Evolutionary conservation across 2,113 vertebrate species (phyloP).

Genomic region (Xiphophorus maculatus): DNA sequence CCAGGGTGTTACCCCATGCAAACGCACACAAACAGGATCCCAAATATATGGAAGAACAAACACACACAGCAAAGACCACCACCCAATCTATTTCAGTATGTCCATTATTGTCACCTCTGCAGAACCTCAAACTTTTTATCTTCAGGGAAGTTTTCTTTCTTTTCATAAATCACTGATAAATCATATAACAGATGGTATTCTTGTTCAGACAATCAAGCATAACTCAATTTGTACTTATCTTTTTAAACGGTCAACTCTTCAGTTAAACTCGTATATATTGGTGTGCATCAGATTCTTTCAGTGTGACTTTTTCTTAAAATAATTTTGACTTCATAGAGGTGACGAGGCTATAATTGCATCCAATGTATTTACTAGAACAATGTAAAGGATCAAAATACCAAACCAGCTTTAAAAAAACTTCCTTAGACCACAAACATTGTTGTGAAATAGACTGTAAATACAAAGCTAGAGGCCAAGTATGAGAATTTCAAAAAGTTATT

Average conservation of each 20-base stretch:
- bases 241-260: not conserved
- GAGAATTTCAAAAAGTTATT: not conserved
- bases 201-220: constrained; percentile 23
- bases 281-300: not conserved
- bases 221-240: not conserved
- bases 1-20: constrained; percentile 74
- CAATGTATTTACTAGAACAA: not conserved
- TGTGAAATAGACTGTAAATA: not conserved
- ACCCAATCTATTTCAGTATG: constrained; percentile 76
- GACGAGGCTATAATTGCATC: not conserved
- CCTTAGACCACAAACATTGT: too few relatives aligned
- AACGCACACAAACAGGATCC: constrained; percentile 17
- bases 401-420: not conserved
- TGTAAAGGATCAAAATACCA: not conserved
- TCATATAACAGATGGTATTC: constrained; percentile 16
- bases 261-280: not conserved
- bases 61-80: constrained; percentile 50
- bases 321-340: not conserved
- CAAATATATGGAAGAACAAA: constrained; percentile 67
- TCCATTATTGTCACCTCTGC: constrained; percentile 77
- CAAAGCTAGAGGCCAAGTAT: not conserved
- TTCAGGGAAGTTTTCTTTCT: constrained; percentile 28
- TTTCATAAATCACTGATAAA: constrained; percentile 38
- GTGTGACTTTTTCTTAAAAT: not conserved
- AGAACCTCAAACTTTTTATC: constrained; percentile 70